A percentile compares a stretch with the other conserved stretches of the same genome.
phyloP scores from a whole-genome alignment of 2,113 vertebrate genomes.

The Corydoras maculifer region DNA sequence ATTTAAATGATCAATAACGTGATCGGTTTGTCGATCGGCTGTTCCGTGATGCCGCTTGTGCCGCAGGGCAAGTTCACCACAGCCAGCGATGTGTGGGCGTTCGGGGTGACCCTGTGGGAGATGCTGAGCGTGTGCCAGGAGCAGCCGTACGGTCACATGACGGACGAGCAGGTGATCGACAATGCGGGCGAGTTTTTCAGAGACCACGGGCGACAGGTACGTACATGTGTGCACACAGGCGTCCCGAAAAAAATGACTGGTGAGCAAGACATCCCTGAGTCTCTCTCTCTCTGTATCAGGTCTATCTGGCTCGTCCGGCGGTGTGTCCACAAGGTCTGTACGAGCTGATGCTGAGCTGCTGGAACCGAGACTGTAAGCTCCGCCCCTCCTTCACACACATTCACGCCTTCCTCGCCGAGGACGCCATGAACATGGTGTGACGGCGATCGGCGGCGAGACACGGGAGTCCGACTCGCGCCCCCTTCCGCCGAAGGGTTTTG shows the following conservation, averaged over 20 bases:
- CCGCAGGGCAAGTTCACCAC: slow-evolving; percentile 88
- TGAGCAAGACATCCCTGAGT: not conserved
- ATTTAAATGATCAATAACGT: too few species aligned
- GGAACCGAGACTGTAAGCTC: slow-evolving; percentile 84
- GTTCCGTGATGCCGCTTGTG: not conserved
- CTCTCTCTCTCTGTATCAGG: slow-evolving; percentile 52
- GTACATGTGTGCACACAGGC: not conserved
- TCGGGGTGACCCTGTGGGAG: slow-evolving; percentile 90
- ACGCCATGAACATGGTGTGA: slow-evolving; percentile 81
- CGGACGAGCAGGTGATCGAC: slow-evolving; percentile 87
- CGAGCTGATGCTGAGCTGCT: slow-evolving; percentile 85
- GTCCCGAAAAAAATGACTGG: not conserved
- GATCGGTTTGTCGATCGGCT: not conserved
- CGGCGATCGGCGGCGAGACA: not conserved
- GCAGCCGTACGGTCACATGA: slow-evolving; percentile 85
- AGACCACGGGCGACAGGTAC: slow-evolving; percentile 84
- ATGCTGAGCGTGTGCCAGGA: slow-evolving; percentile 87
- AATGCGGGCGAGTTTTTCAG: slow-evolving; percentile 88
- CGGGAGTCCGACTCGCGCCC: not conserved
- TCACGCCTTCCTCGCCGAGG: slow-evolving; percentile 78
- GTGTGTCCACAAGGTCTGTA: slow-evolving; percentile 83
- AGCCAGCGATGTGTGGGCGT: slow-evolving; percentile 87
- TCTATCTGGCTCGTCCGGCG: slow-evolving; percentile 73
- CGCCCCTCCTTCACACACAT: slow-evolving; percentile 78
- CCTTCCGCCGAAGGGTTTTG: slow-evolving; percentile 16